Base-by-base conservation (phyloP, 2,888 invertebrate genomes). In the Tachystola acroxantha region DNA sequence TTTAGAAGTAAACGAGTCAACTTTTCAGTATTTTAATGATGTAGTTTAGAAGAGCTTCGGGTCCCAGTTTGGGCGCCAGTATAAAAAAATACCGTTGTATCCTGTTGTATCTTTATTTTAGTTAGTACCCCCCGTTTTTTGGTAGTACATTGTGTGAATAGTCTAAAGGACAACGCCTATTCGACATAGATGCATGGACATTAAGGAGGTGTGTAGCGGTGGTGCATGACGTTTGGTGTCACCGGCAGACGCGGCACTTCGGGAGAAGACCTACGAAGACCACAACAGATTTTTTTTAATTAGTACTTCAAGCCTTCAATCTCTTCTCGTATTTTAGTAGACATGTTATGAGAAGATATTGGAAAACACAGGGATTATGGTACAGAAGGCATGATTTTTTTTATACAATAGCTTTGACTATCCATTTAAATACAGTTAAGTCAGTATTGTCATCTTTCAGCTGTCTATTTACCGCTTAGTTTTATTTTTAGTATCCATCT, bases 161-260 rank as follows among this genome's bases (percentile, higher is more conserved):
- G 47, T 43, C 43, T 46, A 48, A 45, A 49, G 46, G 46, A 44
- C 48, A 46, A 44, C 48, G 49, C 42, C 48, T 46, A n/a, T 16
- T 48, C 53, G 68, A 69, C 44, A 64, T 79, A 81, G 79, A 78
- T 82, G 81, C 81, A 82, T 82, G 81, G 61, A 51, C 58, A 53
- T 59, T 57, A 53, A 44, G 70, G 56, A 64, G 64, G 64, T 56
- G 65, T 57, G 54, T 63, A 66, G 71, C 70, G 62, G 74, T 60
- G 68, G 67, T 75, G 81, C 80, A 79, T 81, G 81, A 54, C 45
- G 45, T 10, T 12, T 10, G 64, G 57, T 53, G 16, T 35, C 32
- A 61, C 46, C 61, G 35, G 38, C 64, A 57, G 45, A 36, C 48
- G 42, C 49, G 42, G 51, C 45, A 38, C 44, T 43, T 39, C 39